Conservation (phyloP, 2,888 invertebrate species). For the Polyommatus iphigenia region DNA sequence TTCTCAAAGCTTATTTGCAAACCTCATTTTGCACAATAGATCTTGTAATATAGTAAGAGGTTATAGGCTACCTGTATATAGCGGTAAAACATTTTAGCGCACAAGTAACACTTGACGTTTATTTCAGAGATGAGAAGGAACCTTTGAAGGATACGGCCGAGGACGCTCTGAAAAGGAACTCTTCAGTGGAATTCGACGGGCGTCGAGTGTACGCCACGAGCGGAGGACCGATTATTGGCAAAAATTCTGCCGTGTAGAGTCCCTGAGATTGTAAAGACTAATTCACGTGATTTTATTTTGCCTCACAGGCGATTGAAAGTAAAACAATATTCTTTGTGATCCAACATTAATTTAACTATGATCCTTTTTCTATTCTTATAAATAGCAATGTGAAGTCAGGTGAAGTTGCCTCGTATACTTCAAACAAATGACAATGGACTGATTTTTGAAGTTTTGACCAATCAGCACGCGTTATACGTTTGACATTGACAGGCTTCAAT, state of each 20-base stretch:
- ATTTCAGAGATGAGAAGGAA: conserved; percentile 87
- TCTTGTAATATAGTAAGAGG: conserved; percentile 8
- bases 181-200: conserved; percentile 90
- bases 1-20: conserved; percentile 9
- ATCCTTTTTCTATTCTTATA: no score
- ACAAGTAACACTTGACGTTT: conserved; percentile 28
- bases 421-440: neutral
- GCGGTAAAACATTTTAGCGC: neutral
- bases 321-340: no score
- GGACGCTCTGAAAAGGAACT: conserved; percentile 85
- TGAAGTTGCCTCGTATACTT: neutral
- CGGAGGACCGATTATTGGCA: conserved; percentile 91
- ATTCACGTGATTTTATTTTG: neutral
- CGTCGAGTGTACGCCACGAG: conserved; percentile 90
- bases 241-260: conserved; percentile 91
- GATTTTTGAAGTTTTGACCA: no score
- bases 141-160: conserved; percentile 86
- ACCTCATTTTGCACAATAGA: conserved; percentile 13
- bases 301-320: no score
- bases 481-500: neutral
- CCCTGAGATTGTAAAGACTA: neutral
- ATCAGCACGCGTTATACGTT: neutral
- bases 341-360: no score
- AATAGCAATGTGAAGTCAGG: no score
- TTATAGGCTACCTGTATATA: conserved; percentile 27